A percentile compares a stretch with the other conserved stretches of the same genome.
phyloP scores from a whole-genome alignment of 2,797 vertebrate genomes.

The Cyclopterus lumpus region DNA sequence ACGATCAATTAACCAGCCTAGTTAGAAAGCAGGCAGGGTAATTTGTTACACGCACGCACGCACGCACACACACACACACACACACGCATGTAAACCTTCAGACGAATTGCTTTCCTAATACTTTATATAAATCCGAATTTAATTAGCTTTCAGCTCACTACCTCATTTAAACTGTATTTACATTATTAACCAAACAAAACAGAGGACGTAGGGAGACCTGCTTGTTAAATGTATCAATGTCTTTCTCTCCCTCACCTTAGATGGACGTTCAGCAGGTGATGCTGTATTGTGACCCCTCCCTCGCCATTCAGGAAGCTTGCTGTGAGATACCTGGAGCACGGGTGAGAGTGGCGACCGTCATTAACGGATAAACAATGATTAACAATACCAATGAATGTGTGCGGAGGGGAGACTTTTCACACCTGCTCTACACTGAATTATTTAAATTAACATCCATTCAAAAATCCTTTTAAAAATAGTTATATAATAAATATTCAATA shows the following conservation, averaged over 20 bases:
- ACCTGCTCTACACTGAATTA: neutral
- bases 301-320: constrained; percentile 92
- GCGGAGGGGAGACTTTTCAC: neutral
- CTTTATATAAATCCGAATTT: constrained; percentile 52
- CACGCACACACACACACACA: neutral
- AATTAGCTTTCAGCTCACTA: constrained; percentile 48
- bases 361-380: neutral
- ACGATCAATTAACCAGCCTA: constrained; percentile 65
- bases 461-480: no score
- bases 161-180: constrained; percentile 49
- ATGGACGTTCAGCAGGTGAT: constrained; percentile 93
- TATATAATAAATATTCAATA: no score
- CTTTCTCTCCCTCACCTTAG: constrained; percentile 69
- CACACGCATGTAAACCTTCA: constrained; percentile 7
- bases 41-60: constrained; percentile 27
- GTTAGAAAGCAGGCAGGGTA: constrained; percentile 41
- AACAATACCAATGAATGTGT: neutral
- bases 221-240: neutral
- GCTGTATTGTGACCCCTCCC: constrained; percentile 90
- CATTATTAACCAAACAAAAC: constrained; percentile 33
- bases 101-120: constrained; percentile 37
- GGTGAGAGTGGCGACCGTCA: constrained; percentile 80
- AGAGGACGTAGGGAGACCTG: neutral
- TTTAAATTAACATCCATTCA: no score
- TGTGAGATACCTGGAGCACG: constrained; percentile 91